Conservation (phyloP, 2,888 invertebrate species). For the Cryptosula pallasiana region DNA sequence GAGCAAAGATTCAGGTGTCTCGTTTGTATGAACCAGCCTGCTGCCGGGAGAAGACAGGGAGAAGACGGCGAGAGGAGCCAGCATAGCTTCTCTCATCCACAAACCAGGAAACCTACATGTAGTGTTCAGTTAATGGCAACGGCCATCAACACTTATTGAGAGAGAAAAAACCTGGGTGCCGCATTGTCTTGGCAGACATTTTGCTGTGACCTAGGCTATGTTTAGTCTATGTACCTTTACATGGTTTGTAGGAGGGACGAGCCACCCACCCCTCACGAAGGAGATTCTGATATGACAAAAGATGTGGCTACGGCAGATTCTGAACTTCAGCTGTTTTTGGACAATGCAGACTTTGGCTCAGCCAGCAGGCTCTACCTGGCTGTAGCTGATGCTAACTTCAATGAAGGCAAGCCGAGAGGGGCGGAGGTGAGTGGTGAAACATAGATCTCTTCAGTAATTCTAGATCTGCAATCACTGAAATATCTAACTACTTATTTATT, state of each 20-base stretch:
- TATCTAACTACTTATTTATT: no score
- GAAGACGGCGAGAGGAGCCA: neutral
- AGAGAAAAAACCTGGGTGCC: no score
- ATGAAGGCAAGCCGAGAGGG: conserved; percentile 38
- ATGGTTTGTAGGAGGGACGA: neutral
- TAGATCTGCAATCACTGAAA: no score
- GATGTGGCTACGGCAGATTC: neutral
- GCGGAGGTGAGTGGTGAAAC: conserved; percentile 38
- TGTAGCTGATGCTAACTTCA: conserved; percentile 42
- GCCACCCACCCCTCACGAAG: conserved; percentile 1
- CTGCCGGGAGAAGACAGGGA: neutral
- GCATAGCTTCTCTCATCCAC: no score
- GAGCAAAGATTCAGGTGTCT: conserved; percentile 56
- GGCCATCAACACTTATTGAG: no score
- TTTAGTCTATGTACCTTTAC: no score
- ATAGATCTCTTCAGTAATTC: no score
- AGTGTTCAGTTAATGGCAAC: no score
- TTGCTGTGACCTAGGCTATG: no score
- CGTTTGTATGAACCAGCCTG: conserved; percentile 29
- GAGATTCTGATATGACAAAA: neutral
- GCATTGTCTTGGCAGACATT: no score
- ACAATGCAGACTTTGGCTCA: neutral
- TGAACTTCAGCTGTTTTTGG: neutral
- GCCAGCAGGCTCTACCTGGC: conserved; percentile 39
- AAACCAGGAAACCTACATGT: no score